phyloP scores from a whole-genome alignment of 2,797 vertebrate species.

The Tolypeutes matacus region DNA sequence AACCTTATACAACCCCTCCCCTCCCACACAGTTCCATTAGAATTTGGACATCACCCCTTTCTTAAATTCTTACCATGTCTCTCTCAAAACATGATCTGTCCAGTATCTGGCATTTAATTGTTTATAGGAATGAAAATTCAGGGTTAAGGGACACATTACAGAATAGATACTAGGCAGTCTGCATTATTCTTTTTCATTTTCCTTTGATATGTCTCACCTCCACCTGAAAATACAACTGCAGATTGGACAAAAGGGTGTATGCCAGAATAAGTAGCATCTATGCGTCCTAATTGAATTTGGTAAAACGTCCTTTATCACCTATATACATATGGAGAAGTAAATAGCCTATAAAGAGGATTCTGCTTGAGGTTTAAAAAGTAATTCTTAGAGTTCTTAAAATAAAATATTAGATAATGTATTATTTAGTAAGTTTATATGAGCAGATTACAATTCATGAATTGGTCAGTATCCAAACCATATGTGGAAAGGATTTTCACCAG shows the following conservation, averaged over 20 bases:
- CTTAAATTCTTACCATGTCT: neutral
- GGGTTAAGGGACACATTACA: neutral
- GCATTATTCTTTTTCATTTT: neutral
- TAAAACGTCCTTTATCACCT: neutral
- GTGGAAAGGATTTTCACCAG: too few species aligned
- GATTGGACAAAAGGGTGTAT: neutral
- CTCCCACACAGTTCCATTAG: neutral
- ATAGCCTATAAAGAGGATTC: neutral
- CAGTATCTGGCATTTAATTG: neutral
- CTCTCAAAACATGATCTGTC: neutral
- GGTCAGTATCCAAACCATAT: too few species aligned
- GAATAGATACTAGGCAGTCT: neutral
- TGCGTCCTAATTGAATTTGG: neutral
- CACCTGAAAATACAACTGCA: neutral
- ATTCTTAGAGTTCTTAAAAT: neutral
- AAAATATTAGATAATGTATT: too few species aligned
- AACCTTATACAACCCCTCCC: neutral
- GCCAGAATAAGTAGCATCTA: neutral
- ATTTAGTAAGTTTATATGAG: too few species aligned
- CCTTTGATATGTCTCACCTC: neutral
- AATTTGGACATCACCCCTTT: accelerated
- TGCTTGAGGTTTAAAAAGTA: constrained; percentile 14
- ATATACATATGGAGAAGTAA: neutral
- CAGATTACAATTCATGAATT: too few species aligned
- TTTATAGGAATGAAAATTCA: neutral